Percentiles rank a stretch among this genome's conserved stretches.
Evolutionary conservation across 2,888 invertebrate species (phyloP).

Genomic region (Allolobophora icterica): DNA sequence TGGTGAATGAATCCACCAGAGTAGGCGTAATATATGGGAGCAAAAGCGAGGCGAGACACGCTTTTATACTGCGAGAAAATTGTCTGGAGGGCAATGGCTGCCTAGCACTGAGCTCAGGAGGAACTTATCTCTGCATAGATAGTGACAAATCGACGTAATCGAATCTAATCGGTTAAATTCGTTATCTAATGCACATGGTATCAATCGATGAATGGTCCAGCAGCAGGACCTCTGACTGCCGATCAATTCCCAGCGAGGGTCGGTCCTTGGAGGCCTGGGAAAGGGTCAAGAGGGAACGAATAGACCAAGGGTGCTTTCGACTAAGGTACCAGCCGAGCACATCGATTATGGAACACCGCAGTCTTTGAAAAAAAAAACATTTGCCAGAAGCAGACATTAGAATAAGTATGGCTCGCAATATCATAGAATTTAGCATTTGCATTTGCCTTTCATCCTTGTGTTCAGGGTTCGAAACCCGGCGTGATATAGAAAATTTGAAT

Average conservation of each 20-base stretch:
- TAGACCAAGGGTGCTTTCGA: neutral
- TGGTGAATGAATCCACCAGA: no score
- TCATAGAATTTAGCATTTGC: no score
- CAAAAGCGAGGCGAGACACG: neutral
- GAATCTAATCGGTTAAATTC: neutral
- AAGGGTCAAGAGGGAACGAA: neutral
- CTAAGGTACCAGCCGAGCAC: neutral
- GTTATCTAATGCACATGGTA: conserved; percentile 17
- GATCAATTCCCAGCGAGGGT: neutral
- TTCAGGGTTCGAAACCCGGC: no score
- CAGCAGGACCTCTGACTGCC: neutral
- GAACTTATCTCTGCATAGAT: conserved; percentile 5
- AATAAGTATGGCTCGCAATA: neutral
- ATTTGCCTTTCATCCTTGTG: no score
- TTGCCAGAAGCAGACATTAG: neutral
- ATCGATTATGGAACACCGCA: neutral
- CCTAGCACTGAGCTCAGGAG: neutral
- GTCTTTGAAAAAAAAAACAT: neutral
- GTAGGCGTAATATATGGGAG: neutral
- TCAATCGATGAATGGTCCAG: neutral
- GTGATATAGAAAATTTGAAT: no score
- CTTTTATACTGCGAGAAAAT: no score
- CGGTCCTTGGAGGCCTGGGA: neutral
- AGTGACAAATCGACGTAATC: neutral
- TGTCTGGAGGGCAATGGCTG: no score